Base-by-base conservation (phyloP, 2,113 vertebrate species). In the Anser brachyrhynchus region DNA sequence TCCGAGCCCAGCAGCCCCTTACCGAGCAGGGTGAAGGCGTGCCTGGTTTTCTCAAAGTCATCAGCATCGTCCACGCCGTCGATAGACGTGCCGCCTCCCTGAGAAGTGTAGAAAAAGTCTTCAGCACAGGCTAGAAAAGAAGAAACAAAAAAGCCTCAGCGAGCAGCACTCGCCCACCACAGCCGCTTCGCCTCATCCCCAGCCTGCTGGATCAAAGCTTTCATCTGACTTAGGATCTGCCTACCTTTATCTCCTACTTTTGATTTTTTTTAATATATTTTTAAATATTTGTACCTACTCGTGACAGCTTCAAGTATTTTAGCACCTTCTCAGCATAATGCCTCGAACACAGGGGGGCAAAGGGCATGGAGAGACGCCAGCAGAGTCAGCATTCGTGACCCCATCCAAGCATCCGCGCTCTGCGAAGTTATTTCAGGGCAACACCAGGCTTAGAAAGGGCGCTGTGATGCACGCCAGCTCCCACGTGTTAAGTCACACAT, bases 11-110 rank as follows among this genome's bases (percentile, higher is more conserved):
- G 43, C 71, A 83, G 9, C 6, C 43, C 59, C 98, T 98, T 97
- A 99, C 99, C 99, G 6, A 99, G 98, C 49, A 99, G 94, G 0
- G 96, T 96, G 91, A 99, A 99, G 66, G 99, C 99, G 5, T 98
- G 98, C 28, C 98, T 98, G 4, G 99, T 99, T 97, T 98, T 99
- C 87, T 98, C 95, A 31, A 99, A 98, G 93, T 99, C 99, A 13
- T 98, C 97, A 2, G 99, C 99, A 2, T 99, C 99, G 0, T 99
- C 97, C 28, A 99, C 97, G 0, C 99, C 99, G 4, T 98, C 97
- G 0, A 99, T 99, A 71, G 97, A 97, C 0, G 98, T 98, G 95
- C 98, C 97, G 52, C 99, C 98, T 11, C 99, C 99, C 65, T 99
- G 95, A 33, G 98, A 98, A 1, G 99, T 96, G 82, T 98, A 99